phyloP scores from a whole-genome alignment of 2,113 vertebrate species.

The Charina bottae region DNA sequence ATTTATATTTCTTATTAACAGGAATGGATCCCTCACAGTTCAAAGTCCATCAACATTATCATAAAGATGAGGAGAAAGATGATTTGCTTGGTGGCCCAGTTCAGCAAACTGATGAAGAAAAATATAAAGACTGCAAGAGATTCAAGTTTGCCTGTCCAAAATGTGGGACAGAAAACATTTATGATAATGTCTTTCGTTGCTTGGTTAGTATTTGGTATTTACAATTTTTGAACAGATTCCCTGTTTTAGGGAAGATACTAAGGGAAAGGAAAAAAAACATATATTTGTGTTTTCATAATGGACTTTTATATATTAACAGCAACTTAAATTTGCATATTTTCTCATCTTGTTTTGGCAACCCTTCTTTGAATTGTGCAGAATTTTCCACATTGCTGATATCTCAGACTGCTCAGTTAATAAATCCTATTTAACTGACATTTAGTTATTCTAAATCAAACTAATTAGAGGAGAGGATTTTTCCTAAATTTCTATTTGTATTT shows the following conservation, averaged over 20 bases:
- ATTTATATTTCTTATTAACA: constrained; percentile 75
- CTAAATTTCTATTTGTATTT: constrained; percentile 68
- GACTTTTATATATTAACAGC: neutral
- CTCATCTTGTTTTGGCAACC: constrained; percentile 62
- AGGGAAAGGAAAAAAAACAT: neutral
- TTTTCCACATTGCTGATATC: constrained; percentile 70
- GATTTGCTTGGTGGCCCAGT: constrained; percentile 84
- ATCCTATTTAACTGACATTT: constrained; percentile 49
- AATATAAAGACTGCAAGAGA: constrained; percentile 90
- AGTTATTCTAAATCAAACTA: constrained; percentile 74
- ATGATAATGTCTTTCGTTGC: constrained; percentile 89
- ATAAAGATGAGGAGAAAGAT: constrained; percentile 91
- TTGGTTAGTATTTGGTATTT: constrained; percentile 81
- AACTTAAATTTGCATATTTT: constrained; percentile 41
- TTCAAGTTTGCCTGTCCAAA: constrained; percentile 89
- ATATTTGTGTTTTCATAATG: constrained; percentile 51
- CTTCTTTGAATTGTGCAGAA: constrained; percentile 62
- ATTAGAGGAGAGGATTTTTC: constrained; percentile 67
- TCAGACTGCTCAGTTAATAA: constrained; percentile 64
- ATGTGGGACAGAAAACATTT: constrained; percentile 91
- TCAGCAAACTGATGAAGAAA: constrained; percentile 95
- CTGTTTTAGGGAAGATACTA: neutral
- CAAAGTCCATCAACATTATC: constrained; percentile 85
- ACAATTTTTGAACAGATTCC: constrained; percentile 10
- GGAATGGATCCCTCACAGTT: constrained; percentile 95